Percentiles rank a stretch among this genome's conserved stretches.
Evolutionary conservation across 2,113 vertebrate genomes (phyloP).

Genomic region (Melozone crissalis): DNA sequence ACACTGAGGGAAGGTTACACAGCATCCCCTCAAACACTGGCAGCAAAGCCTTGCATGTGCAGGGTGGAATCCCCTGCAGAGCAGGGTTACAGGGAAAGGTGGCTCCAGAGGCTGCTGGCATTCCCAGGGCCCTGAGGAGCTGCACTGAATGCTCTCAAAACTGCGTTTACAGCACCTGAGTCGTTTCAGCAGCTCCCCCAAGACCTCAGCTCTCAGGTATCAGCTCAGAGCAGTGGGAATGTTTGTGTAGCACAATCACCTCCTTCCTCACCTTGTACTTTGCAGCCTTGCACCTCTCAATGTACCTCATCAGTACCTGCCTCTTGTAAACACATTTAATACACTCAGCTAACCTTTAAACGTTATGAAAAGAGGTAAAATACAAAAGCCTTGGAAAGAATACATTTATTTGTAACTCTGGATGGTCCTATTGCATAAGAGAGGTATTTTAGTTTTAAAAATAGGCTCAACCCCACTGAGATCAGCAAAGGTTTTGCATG

Average conservation of each 20-base stretch:
- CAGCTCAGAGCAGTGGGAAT: neutral
- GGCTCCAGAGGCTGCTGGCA: neutral
- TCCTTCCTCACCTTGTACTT: neutral
- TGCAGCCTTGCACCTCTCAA: neutral
- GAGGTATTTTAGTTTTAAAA: neutral
- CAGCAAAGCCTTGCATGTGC: neutral
- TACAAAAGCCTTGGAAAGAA: neutral
- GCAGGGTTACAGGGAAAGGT: neutral
- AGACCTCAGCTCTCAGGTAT: neutral
- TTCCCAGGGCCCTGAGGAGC: neutral
- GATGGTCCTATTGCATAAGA: neutral
- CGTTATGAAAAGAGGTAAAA: neutral
- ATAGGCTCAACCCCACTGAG: neutral
- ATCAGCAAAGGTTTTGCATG: neutral
- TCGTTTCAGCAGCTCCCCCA: neutral
- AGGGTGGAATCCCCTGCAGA: neutral
- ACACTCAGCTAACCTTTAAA: neutral
- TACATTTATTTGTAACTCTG: neutral
- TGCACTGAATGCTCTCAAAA: neutral
- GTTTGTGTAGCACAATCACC: neutral
- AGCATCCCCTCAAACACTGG: neutral
- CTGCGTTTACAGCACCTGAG: neutral
- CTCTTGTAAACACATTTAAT: neutral
- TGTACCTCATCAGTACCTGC: neutral
- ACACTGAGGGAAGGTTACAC: neutral